Percentiles rank a stretch among this genome's conserved stretches.
Evolutionary conservation across 2,113 vertebrate genomes (phyloP).

Genomic region (Symphodus melops): DNA sequence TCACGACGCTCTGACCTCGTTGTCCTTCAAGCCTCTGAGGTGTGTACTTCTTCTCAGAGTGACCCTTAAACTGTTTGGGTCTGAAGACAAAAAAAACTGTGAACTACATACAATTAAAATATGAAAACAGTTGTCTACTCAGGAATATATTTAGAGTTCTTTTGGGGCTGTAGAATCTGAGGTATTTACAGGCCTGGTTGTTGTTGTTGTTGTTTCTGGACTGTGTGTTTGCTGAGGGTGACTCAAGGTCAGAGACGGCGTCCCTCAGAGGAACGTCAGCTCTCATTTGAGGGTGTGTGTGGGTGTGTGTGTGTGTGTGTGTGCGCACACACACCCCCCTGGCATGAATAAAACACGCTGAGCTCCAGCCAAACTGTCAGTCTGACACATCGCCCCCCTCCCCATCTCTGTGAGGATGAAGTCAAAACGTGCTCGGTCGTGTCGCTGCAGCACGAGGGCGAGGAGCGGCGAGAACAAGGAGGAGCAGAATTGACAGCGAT

Average conservation of each 20-base stretch:
- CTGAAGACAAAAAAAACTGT: too few relatives aligned
- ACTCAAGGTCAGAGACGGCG: slow-evolving; percentile 48
- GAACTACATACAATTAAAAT: too few relatives aligned
- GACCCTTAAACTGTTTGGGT: too few relatives aligned
- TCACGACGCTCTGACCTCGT: too few relatives aligned
- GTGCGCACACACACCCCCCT: neutral
- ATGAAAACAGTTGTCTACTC: too few relatives aligned
- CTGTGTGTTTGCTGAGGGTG: slow-evolving; percentile 20
- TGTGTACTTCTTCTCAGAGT: too few relatives aligned
- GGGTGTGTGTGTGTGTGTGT: slow-evolving; percentile 1
- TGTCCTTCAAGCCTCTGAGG: too few relatives aligned
- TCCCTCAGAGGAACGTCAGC: slow-evolving; percentile 36
- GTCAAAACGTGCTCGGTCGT: slow-evolving; percentile 21
- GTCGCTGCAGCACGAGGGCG: neutral
- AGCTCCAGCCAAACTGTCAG: slow-evolving; percentile 31
- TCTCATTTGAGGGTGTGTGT: slow-evolving; percentile 35
- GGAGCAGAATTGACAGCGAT: neutral
- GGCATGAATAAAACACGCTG: slow-evolving; percentile 52
- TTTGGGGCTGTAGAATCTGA: too few relatives aligned
- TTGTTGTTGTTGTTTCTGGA: slow-evolving; percentile 1
- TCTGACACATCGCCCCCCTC: slow-evolving; percentile 19
- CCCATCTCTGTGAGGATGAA: neutral
- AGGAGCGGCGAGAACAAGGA: neutral
- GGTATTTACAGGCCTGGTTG: neutral
- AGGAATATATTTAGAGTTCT: too few relatives aligned